Evolutionary conservation across 2,113 vertebrate genomes (phyloP).

Genomic region (Stegastes partitus): DNA sequence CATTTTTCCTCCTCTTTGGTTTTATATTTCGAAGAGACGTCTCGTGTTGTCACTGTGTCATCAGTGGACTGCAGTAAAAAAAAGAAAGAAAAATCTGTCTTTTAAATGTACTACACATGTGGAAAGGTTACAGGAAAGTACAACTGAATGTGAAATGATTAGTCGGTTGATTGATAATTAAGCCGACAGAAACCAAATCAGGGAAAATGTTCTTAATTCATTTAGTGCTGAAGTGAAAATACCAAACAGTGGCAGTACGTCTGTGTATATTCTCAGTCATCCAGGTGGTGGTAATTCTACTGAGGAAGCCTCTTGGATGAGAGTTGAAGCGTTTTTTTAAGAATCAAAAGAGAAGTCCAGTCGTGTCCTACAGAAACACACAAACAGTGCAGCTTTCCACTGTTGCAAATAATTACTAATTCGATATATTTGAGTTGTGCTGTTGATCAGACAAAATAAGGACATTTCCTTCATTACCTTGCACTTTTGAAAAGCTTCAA

Average conservation of each 20-base stretch:
- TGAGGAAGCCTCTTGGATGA: too few species aligned
- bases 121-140: background rate
- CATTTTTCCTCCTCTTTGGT: conserved; percentile 25
- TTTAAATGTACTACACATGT: background rate
- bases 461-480: background rate
- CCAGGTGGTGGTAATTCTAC: too few species aligned
- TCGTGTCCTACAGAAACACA: too few species aligned
- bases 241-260: background rate
- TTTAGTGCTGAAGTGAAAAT: too few species aligned
- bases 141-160: too few species aligned
- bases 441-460: background rate
- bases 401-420: background rate
- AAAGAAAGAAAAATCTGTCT: rapidly evolving
- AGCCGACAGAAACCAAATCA: background rate
- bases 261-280: too few species aligned
- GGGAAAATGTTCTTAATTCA: too few species aligned
- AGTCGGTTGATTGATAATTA: background rate
- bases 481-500: too few species aligned
- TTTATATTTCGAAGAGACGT: conserved; percentile 7
- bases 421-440: background rate
- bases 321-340: too few species aligned
- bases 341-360: too few species aligned
- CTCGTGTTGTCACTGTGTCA: background rate
- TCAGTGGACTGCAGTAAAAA: background rate
- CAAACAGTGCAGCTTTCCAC: background rate